phyloP scores from a whole-genome alignment of 1,140 invertebrate genomes.

The Lasaia peninsularis region DNA sequence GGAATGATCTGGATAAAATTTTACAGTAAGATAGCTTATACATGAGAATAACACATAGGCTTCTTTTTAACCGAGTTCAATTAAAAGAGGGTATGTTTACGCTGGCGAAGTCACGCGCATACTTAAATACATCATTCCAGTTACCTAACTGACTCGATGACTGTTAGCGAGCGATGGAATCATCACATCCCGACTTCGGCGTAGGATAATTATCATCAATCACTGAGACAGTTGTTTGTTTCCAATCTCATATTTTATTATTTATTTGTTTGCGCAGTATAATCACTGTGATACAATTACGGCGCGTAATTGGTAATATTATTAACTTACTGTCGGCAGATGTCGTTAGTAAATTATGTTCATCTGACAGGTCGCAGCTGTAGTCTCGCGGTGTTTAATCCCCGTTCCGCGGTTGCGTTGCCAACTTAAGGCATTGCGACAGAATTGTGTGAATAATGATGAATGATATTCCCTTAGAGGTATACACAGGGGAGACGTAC shows the following conservation, averaged over 20 bases:
- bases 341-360: constrained; percentile 63
- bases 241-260: not conserved
- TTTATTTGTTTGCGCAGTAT: not conserved
- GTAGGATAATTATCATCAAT: not conserved
- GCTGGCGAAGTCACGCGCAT: too few relatives aligned
- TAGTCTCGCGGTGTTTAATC: constrained; percentile 48
- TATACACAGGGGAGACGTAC: too few relatives aligned
- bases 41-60: too few relatives aligned
- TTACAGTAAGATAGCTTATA: too few relatives aligned
- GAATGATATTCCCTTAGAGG: not conserved
- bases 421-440: constrained; percentile 46
- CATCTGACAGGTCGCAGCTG: constrained; percentile 60
- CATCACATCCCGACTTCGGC: too few relatives aligned
- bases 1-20: too few relatives aligned
- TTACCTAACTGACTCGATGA: too few relatives aligned
- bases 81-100: too few relatives aligned
- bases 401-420: constrained; percentile 38
- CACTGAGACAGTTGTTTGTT: not conserved
- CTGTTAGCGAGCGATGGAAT: too few relatives aligned
- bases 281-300: constrained; percentile 3
- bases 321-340: constrained; percentile 51
- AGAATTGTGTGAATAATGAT: constrained; percentile 57
- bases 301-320: constrained; percentile 37
- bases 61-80: too few relatives aligned
- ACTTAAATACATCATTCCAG: too few relatives aligned